These are phyloP conservation scores for Choloepus hoffmanni DNA, from an alignment of 2,113 vertebrate genomes.

Conservation along the genomic window DNA sequence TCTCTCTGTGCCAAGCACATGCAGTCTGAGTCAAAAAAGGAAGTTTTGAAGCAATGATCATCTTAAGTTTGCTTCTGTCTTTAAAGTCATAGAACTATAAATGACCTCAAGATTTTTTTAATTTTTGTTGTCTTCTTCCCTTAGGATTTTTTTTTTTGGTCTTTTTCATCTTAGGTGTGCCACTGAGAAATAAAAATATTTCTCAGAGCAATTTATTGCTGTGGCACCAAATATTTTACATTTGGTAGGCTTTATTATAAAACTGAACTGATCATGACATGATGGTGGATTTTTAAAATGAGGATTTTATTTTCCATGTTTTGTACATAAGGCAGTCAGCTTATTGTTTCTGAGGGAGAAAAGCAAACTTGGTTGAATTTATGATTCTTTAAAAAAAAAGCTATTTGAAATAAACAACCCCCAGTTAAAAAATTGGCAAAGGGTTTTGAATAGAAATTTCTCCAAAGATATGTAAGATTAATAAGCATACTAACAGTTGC, in stretches of 20 bases:
- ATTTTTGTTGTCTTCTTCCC: neutral
- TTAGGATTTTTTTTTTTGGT: neutral
- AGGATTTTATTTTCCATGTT: neutral
- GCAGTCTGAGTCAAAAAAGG: neutral
- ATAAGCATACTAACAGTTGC: too few relatives aligned
- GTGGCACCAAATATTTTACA: neutral
- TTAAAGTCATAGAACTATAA: neutral
- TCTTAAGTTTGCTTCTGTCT: neutral
- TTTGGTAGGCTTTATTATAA: neutral
- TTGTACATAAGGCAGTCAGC: neutral
- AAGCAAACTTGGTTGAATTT: neutral
- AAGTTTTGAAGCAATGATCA: neutral
- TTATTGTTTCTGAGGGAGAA: constrained; percentile 23
- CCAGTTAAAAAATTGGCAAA: too few relatives aligned
- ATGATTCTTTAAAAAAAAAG: constrained; percentile 6
- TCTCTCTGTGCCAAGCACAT: neutral
- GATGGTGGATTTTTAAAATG: neutral
- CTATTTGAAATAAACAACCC: too few relatives aligned
- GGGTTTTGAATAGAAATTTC: too few relatives aligned
- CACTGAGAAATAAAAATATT: neutral
- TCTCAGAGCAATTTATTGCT: neutral
- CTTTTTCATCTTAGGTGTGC: neutral
- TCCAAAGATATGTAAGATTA: too few relatives aligned
- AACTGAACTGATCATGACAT: neutral
- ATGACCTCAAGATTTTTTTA: neutral